These are phyloP conservation scores for Loxodonta africana DNA, from an alignment of 2,113 vertebrate species.

Conservation along the genomic window DNA sequence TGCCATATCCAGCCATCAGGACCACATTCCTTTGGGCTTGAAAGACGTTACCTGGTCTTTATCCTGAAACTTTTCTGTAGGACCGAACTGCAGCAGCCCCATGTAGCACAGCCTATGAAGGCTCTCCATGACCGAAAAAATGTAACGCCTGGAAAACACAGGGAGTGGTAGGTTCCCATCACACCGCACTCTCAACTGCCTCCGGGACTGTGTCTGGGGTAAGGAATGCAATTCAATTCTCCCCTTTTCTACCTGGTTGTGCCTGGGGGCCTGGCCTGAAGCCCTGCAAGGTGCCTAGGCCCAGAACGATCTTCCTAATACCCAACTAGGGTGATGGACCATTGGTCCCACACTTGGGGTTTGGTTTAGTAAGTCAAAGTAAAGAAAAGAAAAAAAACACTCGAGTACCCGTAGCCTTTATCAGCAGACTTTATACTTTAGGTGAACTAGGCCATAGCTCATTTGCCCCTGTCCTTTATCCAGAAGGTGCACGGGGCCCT, in stretches of 20 bases:
- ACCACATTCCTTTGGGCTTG: accelerated
- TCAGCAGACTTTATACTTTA: background rate
- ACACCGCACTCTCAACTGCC: accelerated
- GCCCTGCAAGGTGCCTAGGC: background rate
- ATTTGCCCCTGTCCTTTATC: background rate
- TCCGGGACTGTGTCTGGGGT: background rate
- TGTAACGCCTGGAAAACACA: conserved; percentile 92
- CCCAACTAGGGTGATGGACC: accelerated
- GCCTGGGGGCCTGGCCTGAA: background rate
- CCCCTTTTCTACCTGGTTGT: background rate
- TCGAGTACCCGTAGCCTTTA: background rate
- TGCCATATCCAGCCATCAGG: accelerated
- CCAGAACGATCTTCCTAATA: background rate
- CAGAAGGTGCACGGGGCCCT: background rate
- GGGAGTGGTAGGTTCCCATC: accelerated
- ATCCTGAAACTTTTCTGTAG: conserved; percentile 95
- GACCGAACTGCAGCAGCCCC: conserved; percentile 96
- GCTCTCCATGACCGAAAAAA: conserved; percentile 94
- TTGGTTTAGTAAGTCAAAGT: background rate
- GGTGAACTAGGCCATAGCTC: background rate
- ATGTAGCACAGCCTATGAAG: conserved; percentile 95
- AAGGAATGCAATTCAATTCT: background rate
- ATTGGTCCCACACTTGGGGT: accelerated
- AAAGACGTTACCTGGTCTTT: conserved; percentile 94
- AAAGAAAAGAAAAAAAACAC: too few species aligned